A percentile compares a stretch with the other conserved stretches of the same genome.
Evolutionary conservation across 2,797 vertebrate species (phyloP).

Genomic region (Hapalemur alaotrensis): DNA sequence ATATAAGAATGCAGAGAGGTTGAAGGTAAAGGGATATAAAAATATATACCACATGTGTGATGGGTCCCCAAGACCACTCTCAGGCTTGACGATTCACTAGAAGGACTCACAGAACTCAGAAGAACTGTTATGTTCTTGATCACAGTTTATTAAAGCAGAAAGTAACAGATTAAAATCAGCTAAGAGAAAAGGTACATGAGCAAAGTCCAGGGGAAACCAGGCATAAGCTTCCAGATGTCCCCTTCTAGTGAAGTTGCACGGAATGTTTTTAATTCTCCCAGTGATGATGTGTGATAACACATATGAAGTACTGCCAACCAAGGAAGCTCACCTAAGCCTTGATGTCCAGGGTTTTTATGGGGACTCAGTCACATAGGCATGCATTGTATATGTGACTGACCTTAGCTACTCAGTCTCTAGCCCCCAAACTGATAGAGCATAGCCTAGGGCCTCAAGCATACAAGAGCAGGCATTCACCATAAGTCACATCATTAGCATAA

Average conservation of each 20-base stretch:
- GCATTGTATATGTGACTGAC: not conserved
- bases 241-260: not conserved
- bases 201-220: not conserved
- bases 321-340: not conserved
- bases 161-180: not conserved
- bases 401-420: not conserved
- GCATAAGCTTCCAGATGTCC: not conserved
- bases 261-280: not conserved
- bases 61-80: not conserved
- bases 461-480: not conserved
- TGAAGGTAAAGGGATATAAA: not conserved
- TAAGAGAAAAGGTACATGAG: not conserved
- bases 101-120: not conserved
- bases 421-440: not conserved
- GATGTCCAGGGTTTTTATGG: not conserved
- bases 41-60: not conserved
- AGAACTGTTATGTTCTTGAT: not conserved
- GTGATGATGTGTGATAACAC: not conserved
- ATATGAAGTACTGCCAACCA: not conserved
- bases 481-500: not conserved
- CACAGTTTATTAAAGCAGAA: not conserved
- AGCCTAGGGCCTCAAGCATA: not conserved
- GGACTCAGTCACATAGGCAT: not conserved
- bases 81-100: not conserved
- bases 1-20: not conserved